phyloP scores from a whole-genome alignment of 2,797 vertebrate species.

The Gobio occitaniae region DNA sequence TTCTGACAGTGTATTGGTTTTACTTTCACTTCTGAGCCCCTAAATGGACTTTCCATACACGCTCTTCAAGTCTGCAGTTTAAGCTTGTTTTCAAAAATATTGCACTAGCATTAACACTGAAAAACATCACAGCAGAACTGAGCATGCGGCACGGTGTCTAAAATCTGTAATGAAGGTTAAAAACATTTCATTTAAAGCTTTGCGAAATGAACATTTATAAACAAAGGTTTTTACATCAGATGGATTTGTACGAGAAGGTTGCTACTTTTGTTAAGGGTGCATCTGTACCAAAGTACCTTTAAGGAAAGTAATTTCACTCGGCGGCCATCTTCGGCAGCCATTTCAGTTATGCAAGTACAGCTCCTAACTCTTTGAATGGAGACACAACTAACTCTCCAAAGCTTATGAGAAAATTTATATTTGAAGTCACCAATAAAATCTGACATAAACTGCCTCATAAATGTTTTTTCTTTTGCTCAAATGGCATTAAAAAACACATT shows the following conservation, averaged over 20 bases:
- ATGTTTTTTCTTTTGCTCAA: not conserved
- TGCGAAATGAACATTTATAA: not conserved
- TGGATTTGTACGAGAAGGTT: not conserved
- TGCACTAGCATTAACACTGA: not conserved
- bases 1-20: too few species aligned
- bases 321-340: not conserved
- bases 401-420: not conserved
- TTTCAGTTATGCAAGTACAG: not conserved
- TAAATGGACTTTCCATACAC: not conserved
- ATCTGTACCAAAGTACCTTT: not conserved
- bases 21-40: not conserved
- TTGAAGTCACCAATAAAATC: not conserved
- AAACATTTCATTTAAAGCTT: not conserved
- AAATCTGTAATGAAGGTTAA: not conserved
- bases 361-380: not conserved
- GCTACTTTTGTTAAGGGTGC: slow-evolving; percentile 13
- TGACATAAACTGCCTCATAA: not conserved
- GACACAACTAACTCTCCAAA: not conserved
- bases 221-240: not conserved
- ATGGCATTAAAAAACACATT: too few species aligned
- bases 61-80: not conserved
- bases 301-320: not conserved
- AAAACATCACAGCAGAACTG: not conserved
- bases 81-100: slow-evolving; percentile 5
- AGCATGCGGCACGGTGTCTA: not conserved